A percentile compares a stretch with the other conserved stretches of the same genome.
These are phyloP conservation scores for Drosophila littoralis DNA, from an alignment of 1,140 invertebrate genomes.

Conservation along the genomic window DNA sequence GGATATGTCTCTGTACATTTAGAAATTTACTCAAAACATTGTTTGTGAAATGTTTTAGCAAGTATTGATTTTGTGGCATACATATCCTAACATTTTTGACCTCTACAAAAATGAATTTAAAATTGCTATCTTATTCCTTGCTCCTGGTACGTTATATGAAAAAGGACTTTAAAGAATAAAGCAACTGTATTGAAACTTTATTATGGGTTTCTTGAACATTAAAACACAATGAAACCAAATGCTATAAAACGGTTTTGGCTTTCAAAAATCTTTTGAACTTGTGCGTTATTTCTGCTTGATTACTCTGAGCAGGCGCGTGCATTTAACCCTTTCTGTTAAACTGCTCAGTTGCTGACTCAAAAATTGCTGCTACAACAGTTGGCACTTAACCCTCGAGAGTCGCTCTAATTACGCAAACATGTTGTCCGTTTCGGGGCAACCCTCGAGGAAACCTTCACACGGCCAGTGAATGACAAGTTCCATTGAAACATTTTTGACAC, in stretches of 20 bases:
- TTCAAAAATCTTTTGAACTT: not conserved
- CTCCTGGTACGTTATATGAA: too few relatives aligned
- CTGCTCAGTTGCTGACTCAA: constrained; percentile 1
- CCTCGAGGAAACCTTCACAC: constrained; percentile 17
- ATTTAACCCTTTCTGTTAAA: constrained; percentile 49
- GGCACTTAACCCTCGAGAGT: constrained; percentile 58
- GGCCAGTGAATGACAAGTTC: constrained; percentile 48
- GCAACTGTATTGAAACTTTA: too few relatives aligned
- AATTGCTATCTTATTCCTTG: too few relatives aligned
- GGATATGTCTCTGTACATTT: too few relatives aligned
- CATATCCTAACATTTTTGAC: too few relatives aligned
- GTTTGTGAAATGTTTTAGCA: too few relatives aligned
- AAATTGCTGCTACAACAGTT: constrained; percentile 38
- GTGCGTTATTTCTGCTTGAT: constrained; percentile 19
- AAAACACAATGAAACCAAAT: not conserved
- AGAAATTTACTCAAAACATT: too few relatives aligned
- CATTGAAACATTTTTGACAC: constrained; percentile 68
- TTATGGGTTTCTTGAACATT: not conserved
- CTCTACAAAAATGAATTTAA: too few relatives aligned
- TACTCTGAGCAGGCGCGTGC: not conserved
- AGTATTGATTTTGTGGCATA: too few relatives aligned
- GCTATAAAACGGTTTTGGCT: not conserved
- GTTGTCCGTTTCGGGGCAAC: constrained; percentile 41
- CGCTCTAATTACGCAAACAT: constrained; percentile 68
- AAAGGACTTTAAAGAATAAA: too few relatives aligned